Evolutionary conservation across 1,140 invertebrate species (phyloP), one percentile per base, ranked within the genome.

Genomic region (Ostrea edulis): DNA sequence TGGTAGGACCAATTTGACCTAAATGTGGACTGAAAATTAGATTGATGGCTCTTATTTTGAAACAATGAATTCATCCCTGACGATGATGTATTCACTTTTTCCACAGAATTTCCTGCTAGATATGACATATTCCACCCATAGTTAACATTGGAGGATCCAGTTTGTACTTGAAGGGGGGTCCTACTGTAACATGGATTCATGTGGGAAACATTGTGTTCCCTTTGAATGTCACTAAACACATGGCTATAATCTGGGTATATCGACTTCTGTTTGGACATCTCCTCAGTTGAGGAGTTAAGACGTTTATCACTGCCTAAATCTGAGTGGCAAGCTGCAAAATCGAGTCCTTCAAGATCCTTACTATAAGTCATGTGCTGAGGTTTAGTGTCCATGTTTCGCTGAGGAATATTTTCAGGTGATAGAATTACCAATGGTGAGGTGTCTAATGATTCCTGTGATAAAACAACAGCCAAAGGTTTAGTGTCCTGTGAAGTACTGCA

Each of bases 221-320:
- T 65, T 7, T 68, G 77, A 22, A 93, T 29, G 62, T 92, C 92
- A 77, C 84, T 90, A 89, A 94, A 94, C 17, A 90, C 92, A 89
- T 90, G 89, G 84, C 93, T 93, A 20, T 93, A 93, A 86, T 94
- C 93, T 81, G 93, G 93, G 82, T 94, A 94, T 5, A 90, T 53
- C 84, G 88, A 62, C 8, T 85, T 89, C 25, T 77, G 68, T 29
- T 22, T 77, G 68, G 25, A 29, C 55, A 29, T 52, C 62, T 90
- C 90, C 62, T 92, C 91, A 20, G 89, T 20, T 17, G 91, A 90
- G 4, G 90, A 86, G 65, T 88, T 91, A 20, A 44, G 58, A 44
- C 82, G 35, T 20, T 68, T 58, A 86, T 83, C 35, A 83, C 54
- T 71, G 17, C 87, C 53, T 82, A 54, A n/a, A 25, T 52, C 25